Evolutionary conservation across 2,888 invertebrate genomes (phyloP), one percentile per base, ranked within the genome.

Genomic region (Ophion costatus): DNA sequence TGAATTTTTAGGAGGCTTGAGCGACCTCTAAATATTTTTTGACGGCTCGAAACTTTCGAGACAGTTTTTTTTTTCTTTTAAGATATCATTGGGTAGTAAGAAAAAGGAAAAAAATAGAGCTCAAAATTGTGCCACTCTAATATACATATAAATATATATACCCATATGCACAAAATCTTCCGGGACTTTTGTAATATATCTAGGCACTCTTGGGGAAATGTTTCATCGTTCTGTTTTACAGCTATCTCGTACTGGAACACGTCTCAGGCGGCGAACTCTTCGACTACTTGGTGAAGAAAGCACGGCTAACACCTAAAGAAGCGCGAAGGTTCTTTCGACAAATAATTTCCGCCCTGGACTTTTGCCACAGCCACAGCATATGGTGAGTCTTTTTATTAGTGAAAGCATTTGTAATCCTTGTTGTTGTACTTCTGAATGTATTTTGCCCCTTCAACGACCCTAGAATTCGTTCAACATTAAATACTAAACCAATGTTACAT

Each of bases 331-430:
- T 99, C 95, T 99, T 99, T 95, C 95, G 99, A 92, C 99, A 99
- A 95, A 99, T 99, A 90, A 99, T 99, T 93, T 99, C 99, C 14
- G 99, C 99, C 11, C 95, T 99, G 91, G 99, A 99, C 94, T 99
- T 99, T 94, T 99, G 99, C 93, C 99, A 99, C 94, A 99, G 99
- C 93, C 99, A 99, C 94, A 99, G 99, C 89, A 99, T 99, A 95
- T 99, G 99, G 99, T 99, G 95, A 96, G 96, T 91, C 73, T n/a
- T 77, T 67, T 81, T 33, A 22, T 1, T 59, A 6, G 5, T 14
- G 5, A 51, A 51, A 51, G 17, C 14, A 51, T 45, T 1, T 51
- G 5, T 51, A 9, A 59, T 22, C 5, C 56, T 56, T 56, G 14
- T n/a, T 14, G 14, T n/a, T 14, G 14, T 56, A 56, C 5, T 38